Evolutionary conservation across 2,113 vertebrate species (phyloP), one percentile per base, ranked within the genome.

Genomic region (Gymnarchus niloticus): DNA sequence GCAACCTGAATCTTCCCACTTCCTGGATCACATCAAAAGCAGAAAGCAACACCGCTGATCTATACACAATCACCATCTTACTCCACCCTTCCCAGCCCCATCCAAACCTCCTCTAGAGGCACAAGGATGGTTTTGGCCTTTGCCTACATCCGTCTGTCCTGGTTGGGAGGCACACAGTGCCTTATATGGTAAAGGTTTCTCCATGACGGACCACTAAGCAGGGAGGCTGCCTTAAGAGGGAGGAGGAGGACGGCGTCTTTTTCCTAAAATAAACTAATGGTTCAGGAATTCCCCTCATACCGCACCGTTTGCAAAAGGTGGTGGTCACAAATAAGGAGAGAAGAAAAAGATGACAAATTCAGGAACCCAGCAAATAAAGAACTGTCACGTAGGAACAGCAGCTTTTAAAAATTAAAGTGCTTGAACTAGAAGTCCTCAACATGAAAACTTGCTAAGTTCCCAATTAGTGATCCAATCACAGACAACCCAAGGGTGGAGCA

Each of bases 121-220:
- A 51, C 37, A 56, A 61, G 51, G 48, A 76, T 87, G 78, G 54
- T 81, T 84, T 69, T 85, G 77, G 85, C 84, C 89, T 82, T 52
- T 49, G 83, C 81, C 83, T 49, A 54, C 84, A 85, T 54, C 76
- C 28, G 51, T 54, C 76, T 86, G 82, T 80, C 61, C 78, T 61
- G 85, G 81, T 41, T n/a, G 57, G 78, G 56, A 82, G 85, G 69
- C 56, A 86, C 83, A 59, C 84, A 87, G 81, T 85, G 78, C 89
- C 90, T 89, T 91, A 90, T 91, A 90, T 90, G 91, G 91, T 54
- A 84, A 89, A 88, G 69, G 87, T 85, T 87, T 86, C 81, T 86
- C 33, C 78, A 48, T 59, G 73, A 87, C 83, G 78, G 33, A 77
- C 51, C 51, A 81, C 56, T 69, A 86, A 69, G 2, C 51, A 12